Evolutionary conservation across 2,888 invertebrate genomes (phyloP).

Genomic region (Scaptomyza caliginosa): DNA sequence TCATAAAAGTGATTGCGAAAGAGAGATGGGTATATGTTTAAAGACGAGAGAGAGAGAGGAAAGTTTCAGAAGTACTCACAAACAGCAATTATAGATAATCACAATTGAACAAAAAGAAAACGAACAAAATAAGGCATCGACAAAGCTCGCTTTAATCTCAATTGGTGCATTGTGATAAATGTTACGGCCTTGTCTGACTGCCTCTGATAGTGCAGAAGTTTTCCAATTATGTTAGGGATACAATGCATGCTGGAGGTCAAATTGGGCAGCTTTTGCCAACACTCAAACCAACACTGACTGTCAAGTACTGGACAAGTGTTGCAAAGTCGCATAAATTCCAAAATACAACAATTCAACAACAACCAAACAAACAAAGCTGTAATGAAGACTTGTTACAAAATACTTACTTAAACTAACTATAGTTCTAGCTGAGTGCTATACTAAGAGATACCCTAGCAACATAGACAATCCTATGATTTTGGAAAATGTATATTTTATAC

Average conservation of each 20-base stretch:
- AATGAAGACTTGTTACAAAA: constrained; percentile 33
- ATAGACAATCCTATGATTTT: neutral
- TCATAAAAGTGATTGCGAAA: constrained; percentile 18
- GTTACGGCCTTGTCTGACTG: constrained; percentile 15
- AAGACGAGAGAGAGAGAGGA: neutral
- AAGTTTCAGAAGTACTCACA: neutral
- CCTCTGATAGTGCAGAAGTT: constrained; percentile 44
- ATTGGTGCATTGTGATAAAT: constrained; percentile 35
- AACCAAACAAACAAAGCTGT: constrained; percentile 6
- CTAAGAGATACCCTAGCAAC: neutral
- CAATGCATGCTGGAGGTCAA: constrained; percentile 10
- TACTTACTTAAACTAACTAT: constrained; percentile 6
- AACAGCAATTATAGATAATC: constrained; percentile 36
- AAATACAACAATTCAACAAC: too few relatives aligned
- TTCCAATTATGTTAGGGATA: constrained; percentile 64
- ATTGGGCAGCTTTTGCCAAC: constrained; percentile 1
- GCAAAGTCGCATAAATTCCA: constrained; percentile 65
- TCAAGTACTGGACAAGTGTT: constrained; percentile 33
- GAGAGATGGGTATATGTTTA: neutral
- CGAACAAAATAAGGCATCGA: constrained; percentile 7
- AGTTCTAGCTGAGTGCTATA: neutral
- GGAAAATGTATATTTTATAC: too few relatives aligned
- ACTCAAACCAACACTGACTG: neutral
- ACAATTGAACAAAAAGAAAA: neutral
- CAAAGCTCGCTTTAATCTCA: constrained; percentile 27